phyloP scores from a whole-genome alignment of 2,113 vertebrate species.

The Lophotis ruficrista region DNA sequence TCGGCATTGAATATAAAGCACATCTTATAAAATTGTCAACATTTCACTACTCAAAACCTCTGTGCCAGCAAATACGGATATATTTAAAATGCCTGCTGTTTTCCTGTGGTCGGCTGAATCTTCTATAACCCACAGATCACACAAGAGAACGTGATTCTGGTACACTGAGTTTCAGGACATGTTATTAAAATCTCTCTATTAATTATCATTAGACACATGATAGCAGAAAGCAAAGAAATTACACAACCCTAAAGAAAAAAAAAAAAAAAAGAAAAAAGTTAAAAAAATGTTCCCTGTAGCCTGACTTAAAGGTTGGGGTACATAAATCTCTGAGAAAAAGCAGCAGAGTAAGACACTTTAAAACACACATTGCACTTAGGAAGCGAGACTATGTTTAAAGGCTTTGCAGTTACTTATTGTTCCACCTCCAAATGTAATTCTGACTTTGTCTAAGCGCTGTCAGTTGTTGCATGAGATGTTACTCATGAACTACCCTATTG shows the following conservation, averaged over 20 bases:
- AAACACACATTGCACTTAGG: neutral
- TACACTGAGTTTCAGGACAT: neutral
- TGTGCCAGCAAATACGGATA: neutral
- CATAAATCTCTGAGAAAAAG: neutral
- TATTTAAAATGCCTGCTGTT: neutral
- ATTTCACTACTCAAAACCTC: slow-evolving; percentile 23
- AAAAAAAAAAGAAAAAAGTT: neutral
- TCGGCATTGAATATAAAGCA: slow-evolving; percentile 36
- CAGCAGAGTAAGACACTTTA: neutral
- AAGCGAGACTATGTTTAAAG: neutral
- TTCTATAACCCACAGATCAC: neutral
- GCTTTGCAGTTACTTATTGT: slow-evolving; percentile 20
- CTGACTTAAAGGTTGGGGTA: neutral
- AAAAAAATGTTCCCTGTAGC: neutral
- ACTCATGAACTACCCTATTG: slow-evolving; percentile 67
- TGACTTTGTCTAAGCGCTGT: slow-evolving; percentile 53
- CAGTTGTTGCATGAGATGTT: slow-evolving; percentile 57
- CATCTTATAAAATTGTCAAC: slow-evolving; percentile 52
- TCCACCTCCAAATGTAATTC: slow-evolving; percentile 34
- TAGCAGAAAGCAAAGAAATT: neutral
- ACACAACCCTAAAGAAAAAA: neutral
- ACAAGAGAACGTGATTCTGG: neutral
- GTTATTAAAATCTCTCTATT: neutral
- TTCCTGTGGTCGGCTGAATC: neutral
- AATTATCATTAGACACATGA: neutral